Evolutionary conservation across 2,888 invertebrate genomes (phyloP).

Genomic region (Euzophera pinguis): DNA sequence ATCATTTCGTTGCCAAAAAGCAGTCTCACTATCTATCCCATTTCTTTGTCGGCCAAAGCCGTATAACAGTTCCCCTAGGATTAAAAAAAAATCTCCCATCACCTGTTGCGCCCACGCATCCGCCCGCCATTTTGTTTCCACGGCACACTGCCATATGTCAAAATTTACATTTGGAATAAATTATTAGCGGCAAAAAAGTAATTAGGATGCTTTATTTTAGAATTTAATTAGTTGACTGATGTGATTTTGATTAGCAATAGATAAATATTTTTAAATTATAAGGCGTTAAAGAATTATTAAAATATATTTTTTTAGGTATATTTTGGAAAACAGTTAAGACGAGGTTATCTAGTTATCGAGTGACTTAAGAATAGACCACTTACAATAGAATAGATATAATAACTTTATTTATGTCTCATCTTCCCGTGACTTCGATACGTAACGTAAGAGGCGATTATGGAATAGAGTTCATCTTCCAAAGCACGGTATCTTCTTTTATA

Average conservation of each 20-base stretch:
- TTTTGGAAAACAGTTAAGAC: no score
- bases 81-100: conserved; percentile 51
- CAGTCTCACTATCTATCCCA: conserved; percentile 25
- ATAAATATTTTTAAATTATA: no score
- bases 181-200: conserved; percentile 24
- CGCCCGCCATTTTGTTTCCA: conserved; percentile 56
- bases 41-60: conserved; percentile 54
- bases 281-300: no score
- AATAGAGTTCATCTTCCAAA: no score
- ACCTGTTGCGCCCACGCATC: conserved; percentile 73
- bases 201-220: conserved; percentile 9
- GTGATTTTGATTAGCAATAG: conserved; percentile 1
- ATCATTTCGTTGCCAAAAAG: neutral
- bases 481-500: no score
- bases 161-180: conserved; percentile 58
- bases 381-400: no score
- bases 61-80: conserved; percentile 52
- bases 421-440: no score
- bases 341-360: no score
- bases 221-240: neutral
- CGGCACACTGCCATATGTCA: conserved; percentile 69
- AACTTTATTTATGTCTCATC: no score
- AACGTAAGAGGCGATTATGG: no score
- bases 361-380: no score
- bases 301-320: no score